A percentile compares a stretch with the other conserved stretches of the same genome.
phyloP scores from a whole-genome alignment of 2,113 vertebrate species.

The Talpa occidentalis region DNA sequence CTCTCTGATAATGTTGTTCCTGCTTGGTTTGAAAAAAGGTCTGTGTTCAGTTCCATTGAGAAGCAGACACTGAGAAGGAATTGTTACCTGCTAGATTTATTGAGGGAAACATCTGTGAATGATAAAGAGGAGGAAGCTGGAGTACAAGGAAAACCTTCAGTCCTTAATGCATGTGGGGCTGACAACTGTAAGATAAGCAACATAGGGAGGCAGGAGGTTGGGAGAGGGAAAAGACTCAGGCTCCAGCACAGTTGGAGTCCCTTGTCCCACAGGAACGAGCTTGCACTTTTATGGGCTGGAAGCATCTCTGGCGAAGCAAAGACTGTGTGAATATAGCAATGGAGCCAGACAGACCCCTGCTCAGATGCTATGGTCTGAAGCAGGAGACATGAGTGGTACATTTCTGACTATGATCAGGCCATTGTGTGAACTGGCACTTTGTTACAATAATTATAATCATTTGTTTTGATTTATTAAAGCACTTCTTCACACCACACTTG shows the following conservation, averaged over 20 bases:
- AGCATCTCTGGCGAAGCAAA: background rate
- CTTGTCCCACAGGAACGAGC: fast-evolving
- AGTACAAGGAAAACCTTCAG: background rate
- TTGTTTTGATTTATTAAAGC: background rate
- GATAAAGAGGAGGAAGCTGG: background rate
- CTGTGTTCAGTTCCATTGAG: background rate
- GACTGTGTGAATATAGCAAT: background rate
- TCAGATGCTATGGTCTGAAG: background rate
- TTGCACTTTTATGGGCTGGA: too few species aligned
- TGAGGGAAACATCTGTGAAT: background rate
- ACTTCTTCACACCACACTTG: background rate
- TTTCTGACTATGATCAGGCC: background rate
- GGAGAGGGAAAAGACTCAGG: background rate
- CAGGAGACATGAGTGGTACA: fast-evolving
- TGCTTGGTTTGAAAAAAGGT: background rate
- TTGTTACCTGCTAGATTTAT: background rate
- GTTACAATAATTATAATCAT: too few species aligned
- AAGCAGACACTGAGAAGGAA: background rate
- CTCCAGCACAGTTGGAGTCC: background rate
- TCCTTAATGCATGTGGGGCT: background rate
- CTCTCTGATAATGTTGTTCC: background rate
- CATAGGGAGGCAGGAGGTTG: background rate
- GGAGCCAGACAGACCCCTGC: background rate
- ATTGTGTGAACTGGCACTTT: background rate
- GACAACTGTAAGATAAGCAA: background rate